phyloP scores from a whole-genome alignment of 2,797 vertebrate species.

The Spea hammondii region DNA sequence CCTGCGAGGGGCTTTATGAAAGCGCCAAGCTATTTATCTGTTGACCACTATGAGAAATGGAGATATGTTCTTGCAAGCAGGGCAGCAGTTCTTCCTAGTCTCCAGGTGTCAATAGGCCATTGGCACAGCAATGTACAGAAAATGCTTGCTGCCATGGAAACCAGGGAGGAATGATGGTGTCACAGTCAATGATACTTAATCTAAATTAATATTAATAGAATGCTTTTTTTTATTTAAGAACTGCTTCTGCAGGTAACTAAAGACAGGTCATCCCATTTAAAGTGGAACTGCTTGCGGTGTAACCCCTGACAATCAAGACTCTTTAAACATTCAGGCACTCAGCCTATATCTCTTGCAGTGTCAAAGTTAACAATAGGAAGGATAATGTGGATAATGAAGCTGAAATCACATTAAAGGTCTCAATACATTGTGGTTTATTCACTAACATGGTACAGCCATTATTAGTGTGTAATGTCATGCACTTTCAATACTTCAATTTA shows the following conservation, averaged over 20 bases:
- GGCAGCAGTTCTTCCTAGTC: conserved; percentile 6
- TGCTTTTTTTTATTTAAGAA: conserved; percentile 8
- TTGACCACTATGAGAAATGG: conserved; percentile 6
- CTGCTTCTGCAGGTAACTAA: background rate
- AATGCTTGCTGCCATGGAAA: conserved; percentile 28
- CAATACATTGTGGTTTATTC: conserved; percentile 48
- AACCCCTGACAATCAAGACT: background rate
- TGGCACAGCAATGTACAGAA: conserved; percentile 9
- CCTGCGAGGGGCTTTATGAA: conserved; percentile 12
- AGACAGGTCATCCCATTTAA: background rate
- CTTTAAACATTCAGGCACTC: too few species aligned
- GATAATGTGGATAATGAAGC: conserved; percentile 48
- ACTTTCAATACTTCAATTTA: conserved; percentile 46
- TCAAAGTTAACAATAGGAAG: conserved; percentile 20
- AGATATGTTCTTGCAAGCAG: background rate
- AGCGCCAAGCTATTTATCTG: conserved; percentile 31
- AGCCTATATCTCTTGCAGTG: too few species aligned
- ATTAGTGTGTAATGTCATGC: conserved; percentile 38
- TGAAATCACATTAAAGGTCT: conserved; percentile 40
- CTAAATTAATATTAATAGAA: conserved; percentile 22
- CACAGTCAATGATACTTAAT: conserved; percentile 12
- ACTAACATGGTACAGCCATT: conserved; percentile 42
- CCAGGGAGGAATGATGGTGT: conserved; percentile 1
- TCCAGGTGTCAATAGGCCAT: conserved; percentile 34
- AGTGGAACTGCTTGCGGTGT: background rate